Base-by-base conservation (phyloP, 2,888 invertebrate genomes). In the Coleophora deauratella region DNA sequence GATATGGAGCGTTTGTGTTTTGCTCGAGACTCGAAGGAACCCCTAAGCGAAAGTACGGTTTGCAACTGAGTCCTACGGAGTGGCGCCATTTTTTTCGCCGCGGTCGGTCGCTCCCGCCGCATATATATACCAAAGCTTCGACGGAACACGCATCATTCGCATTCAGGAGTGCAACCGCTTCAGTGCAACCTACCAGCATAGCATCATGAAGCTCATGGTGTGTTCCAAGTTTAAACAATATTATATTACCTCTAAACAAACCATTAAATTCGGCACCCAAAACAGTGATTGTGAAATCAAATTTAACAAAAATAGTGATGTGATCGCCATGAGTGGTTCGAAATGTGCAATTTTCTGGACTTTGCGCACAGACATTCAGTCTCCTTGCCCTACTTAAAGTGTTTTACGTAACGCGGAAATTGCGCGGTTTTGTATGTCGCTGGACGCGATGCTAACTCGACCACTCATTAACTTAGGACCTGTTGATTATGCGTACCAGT, bases 131-230 rank as follows among this genome's bases (percentile, higher is more conserved):
- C 80, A 74, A 69, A 65, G 75, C 66, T 54, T 59, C 65, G 55
- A 57, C 66, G 62, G 59, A 70, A 57, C 78, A 75, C 73, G 78
- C 84, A 86, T 86, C 86, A 86, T 78, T 86, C 86, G 74, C 82
- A 84, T 84, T 85, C 82, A 82, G 86, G 79, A 84, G 79, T 66
- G 72, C 74, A 67, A 71, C 76, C 80, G 59, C 86, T 86, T 84
- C 86, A 86, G 86, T 86, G 85, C 86, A 85, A 75, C 77, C 82
- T 66, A 69, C 70, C 62, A 71, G 67, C 61, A 62, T 69, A 80
- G 86, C 86, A 84, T 84, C 86, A 86, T 86, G 86, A 86, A 76
- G 78, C 70, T 73, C 70, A 79, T 81, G 86, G 86, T 86, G 85
- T 72, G 86, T 86, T 69, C 51, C 35, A 38, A 36, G 37, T 45